Percentiles rank a stretch among this genome's conserved stretches.
Conservation (phyloP, 2,888 invertebrate genomes). For the Cheilosia vulpina region DNA sequence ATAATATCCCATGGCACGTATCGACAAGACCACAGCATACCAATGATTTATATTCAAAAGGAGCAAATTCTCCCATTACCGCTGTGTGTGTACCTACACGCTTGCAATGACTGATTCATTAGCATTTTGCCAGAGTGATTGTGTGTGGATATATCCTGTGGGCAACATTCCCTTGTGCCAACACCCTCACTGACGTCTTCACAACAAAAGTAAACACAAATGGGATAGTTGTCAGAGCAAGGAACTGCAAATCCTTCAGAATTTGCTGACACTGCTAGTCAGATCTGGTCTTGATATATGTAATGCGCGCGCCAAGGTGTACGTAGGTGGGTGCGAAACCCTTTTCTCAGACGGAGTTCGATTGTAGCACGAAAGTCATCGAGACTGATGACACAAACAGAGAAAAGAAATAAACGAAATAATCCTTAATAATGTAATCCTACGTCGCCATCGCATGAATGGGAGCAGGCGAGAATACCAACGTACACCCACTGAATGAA, state of each 20-base stretch:
- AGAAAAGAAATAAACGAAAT: conserved; percentile 36
- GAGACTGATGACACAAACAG: conserved; percentile 39
- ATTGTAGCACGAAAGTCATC: conserved; percentile 59
- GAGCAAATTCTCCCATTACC: conserved; percentile 30
- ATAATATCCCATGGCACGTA: conserved; percentile 72
- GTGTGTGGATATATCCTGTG: conserved; percentile 49
- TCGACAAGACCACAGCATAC: conserved; percentile 66
- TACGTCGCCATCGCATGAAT: not conserved
- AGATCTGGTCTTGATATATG: conserved; percentile 32
- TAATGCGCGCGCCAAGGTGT: not conserved
- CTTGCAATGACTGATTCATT: conserved; percentile 64
- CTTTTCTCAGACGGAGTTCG: conserved; percentile 37
- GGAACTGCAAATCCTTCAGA: conserved; percentile 52
- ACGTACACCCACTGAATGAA: conserved; percentile 49
- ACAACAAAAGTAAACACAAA: conserved; percentile 43
- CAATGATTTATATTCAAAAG: conserved; percentile 65
- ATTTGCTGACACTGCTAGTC: conserved; percentile 46
- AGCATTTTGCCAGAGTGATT: conserved; percentile 47
- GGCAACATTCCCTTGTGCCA: conserved; percentile 41
- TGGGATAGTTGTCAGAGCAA: not conserved
- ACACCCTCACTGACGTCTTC: conserved; percentile 35
- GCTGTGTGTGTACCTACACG: not conserved
- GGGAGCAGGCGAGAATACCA: conserved; percentile 2
- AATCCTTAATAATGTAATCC: conserved; percentile 62
- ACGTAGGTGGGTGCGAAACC: conserved; percentile 31